phyloP scores from a whole-genome alignment of 2,888 invertebrate genomes.

The Xiphydria camelus region DNA sequence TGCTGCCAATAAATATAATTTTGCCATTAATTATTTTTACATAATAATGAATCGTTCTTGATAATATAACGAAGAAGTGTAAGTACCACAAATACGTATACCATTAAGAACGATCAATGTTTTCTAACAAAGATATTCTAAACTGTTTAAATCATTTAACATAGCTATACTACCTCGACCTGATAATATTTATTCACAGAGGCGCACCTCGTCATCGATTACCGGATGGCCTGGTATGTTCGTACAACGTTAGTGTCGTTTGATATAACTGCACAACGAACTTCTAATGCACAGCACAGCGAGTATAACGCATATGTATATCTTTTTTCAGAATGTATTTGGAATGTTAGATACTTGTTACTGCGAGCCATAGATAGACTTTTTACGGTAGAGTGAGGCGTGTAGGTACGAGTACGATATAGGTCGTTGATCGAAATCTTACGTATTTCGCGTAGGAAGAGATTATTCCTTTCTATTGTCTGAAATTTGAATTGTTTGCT shows the following conservation, averaged over 20 bases:
- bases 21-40: too few species aligned
- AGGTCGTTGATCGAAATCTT: conserved; percentile 29
- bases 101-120: too few species aligned
- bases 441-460: conserved; percentile 12
- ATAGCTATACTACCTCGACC: too few species aligned
- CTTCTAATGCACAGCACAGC: background rate
- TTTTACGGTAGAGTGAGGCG: conserved; percentile 36
- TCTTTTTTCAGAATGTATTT: background rate
- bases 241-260: too few species aligned
- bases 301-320: background rate
- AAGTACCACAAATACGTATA: background rate
- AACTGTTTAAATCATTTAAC: too few species aligned
- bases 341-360: too few species aligned
- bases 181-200: too few species aligned
- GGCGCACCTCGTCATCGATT: background rate
- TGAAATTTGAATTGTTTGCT: too few species aligned
- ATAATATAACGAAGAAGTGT: background rate
- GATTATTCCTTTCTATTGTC: too few species aligned
- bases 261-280: background rate
- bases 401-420: conserved; percentile 39
- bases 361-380: conserved; percentile 20
- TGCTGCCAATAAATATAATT: too few species aligned
- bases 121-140: too few species aligned
- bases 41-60: too few species aligned
- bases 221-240: background rate